Conservation (phyloP, 2,797 vertebrate species). For the Enteromius viviparus region DNA sequence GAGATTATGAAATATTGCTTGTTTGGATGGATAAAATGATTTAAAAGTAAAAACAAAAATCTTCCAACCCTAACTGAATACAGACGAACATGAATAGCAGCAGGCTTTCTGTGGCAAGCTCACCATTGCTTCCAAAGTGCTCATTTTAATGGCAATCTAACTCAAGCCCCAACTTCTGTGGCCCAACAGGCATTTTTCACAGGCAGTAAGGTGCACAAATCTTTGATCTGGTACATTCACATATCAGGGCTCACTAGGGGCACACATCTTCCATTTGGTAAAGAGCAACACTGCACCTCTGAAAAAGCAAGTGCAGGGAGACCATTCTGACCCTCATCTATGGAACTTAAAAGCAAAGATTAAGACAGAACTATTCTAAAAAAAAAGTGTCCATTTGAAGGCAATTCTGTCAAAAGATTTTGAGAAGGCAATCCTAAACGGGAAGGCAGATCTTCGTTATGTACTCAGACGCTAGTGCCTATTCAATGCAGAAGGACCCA, state of each 20-base stretch:
- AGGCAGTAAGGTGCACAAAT: conserved; percentile 83
- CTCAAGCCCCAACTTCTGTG: conserved; percentile 74
- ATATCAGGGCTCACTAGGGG: conserved; percentile 56
- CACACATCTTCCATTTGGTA: conserved; percentile 33
- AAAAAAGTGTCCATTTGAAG: conserved; percentile 24
- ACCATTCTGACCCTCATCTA: conserved; percentile 56
- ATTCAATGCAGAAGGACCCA: conserved; percentile 23
- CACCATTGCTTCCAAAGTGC: conserved; percentile 94
- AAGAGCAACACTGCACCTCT: conserved; percentile 57
- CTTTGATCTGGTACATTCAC: conserved; percentile 73
- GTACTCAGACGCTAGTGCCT: conserved; percentile 1
- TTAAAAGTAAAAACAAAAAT: conserved; percentile 50
- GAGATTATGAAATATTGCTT: background rate
- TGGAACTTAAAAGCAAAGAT: conserved; percentile 47
- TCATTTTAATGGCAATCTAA: conserved; percentile 82
- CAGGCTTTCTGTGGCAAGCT: conserved; percentile 83
- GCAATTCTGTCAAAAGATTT: conserved; percentile 40
- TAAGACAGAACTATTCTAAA: conserved; percentile 46
- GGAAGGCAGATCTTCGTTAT: conserved; percentile 19
- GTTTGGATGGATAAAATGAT: conserved; percentile 23
- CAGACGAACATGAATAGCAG: conserved; percentile 92
- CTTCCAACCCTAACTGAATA: conserved; percentile 68
- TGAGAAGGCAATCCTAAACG: conserved; percentile 43
- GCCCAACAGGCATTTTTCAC: conserved; percentile 82
- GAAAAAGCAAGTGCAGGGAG: conserved; percentile 68